Evolutionary conservation across 1,140 invertebrate genomes (phyloP), one percentile per base, ranked within the genome.

Genomic region (Psilanteris sp.): DNA sequence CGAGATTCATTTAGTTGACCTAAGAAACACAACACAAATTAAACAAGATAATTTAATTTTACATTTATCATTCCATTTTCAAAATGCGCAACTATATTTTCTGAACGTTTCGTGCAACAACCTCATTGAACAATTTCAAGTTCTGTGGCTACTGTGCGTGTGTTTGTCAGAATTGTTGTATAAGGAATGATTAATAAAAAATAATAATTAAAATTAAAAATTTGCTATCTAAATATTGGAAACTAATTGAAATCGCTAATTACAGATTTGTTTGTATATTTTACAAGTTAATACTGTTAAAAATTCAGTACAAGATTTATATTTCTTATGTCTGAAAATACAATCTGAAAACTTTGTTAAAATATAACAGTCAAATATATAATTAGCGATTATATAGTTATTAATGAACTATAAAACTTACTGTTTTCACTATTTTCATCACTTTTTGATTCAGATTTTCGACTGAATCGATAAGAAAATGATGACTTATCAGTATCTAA

Each of bases 361-460:
- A n/a, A n/a, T 16, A 10, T 54, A 41, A 10, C 26, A 14, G 3
- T 34, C 22, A 55, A 48, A 61, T 20, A 9, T 71, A 46, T 44
- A 1, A 52, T 52, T 46, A 55, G 27, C 29, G 44, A 72, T 52
- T 41, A 4, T 27, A 4, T 6, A 4, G 9, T 6, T 41, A 32
- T 4, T 44, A 29, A 57, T 20, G 7, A 26, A 11, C 2, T 52
- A 13, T 10, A n/a, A 29, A 8, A 83, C 85, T 87, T 82, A 86
- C 84, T 86, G 64, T 82, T 87, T 55, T 87, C 84, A 43, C 82
- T 86, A 55, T 85, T 87, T 39, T 88, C 85, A 14, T 86, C 85
- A 10, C 83, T 86, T 48, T 87, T 87, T 3, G 81, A 59, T 39
- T 88, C 85, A 3, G 83, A 86, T 78, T 88, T 88, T 22, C 84